phyloP scores from a whole-genome alignment of 2,888 invertebrate species.

The Callyntrura sp. region DNA sequence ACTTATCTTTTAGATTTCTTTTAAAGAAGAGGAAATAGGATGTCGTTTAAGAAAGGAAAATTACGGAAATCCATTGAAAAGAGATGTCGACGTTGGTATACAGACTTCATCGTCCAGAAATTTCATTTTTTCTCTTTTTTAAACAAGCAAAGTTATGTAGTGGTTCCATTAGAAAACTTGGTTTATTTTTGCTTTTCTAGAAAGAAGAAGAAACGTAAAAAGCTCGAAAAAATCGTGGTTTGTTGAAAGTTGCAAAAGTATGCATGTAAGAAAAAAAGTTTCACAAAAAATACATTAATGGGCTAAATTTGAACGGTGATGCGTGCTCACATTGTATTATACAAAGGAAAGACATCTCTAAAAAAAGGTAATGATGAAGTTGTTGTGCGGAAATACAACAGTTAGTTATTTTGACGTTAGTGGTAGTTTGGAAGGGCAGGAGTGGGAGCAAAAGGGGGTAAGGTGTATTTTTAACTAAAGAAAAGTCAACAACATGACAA shows the following conservation, averaged over 20 bases:
- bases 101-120: background rate
- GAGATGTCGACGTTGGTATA: background rate
- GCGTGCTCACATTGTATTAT: background rate
- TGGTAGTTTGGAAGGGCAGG: background rate
- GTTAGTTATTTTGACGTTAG: constrained; percentile 23
- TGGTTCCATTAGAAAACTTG: background rate
- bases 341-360: constrained; percentile 5
- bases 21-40: background rate
- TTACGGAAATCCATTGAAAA: constrained; percentile 52
- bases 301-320: background rate
- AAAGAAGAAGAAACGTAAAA: background rate
- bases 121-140: background rate
- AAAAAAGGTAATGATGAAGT: constrained; percentile 50
- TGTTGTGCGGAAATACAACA: constrained; percentile 5
- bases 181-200: background rate
- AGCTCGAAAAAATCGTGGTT: background rate
- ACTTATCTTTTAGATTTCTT: background rate
- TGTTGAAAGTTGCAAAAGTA: background rate
- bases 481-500: constrained; percentile 47
- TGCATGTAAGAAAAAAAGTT: background rate
- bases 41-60: background rate
- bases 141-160: background rate
- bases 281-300: background rate
- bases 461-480: constrained; percentile 25
- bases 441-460: background rate